phyloP scores from a whole-genome alignment of 2,888 invertebrate genomes.

The Brenthis hecate region DNA sequence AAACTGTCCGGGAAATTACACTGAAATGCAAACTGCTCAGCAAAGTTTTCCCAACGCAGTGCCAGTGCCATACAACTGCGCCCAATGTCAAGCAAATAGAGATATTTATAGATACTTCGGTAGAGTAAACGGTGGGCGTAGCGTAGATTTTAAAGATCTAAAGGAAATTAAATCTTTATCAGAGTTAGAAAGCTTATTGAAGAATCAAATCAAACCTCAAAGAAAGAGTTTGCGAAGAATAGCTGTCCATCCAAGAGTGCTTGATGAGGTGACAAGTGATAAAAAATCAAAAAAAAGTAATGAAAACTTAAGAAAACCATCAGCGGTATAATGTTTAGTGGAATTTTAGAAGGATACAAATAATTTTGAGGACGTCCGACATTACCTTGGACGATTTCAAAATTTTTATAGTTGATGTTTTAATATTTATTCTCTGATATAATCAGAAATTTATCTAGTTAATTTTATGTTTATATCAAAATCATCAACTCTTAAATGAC shows the following conservation, averaged over 20 bases:
- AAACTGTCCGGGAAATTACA: slow-evolving; percentile 82
- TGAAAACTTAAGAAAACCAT: slow-evolving; percentile 28
- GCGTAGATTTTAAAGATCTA: slow-evolving; percentile 61
- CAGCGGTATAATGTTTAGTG: slow-evolving; percentile 18
- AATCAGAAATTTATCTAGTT: slow-evolving; percentile 16
- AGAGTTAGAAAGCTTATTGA: slow-evolving; percentile 69
- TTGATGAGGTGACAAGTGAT: slow-evolving; percentile 52
- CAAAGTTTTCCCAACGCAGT: slow-evolving; percentile 84
- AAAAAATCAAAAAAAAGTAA: slow-evolving; percentile 44
- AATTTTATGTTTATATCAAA: slow-evolving; percentile 1
- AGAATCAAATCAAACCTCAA: slow-evolving; percentile 66
- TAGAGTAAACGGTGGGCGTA: slow-evolving; percentile 66
- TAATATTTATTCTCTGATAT: slow-evolving; percentile 49
- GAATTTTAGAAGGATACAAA: slow-evolving; percentile 26
- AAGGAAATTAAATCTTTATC: slow-evolving; percentile 66
- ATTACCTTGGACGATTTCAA: slow-evolving; percentile 76
- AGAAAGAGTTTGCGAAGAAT: slow-evolving; percentile 62
- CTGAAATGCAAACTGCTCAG: slow-evolving; percentile 73
- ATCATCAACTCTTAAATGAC: slow-evolving; percentile 18
- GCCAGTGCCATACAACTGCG: slow-evolving; percentile 84
- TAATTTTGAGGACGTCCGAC: slow-evolving; percentile 77
- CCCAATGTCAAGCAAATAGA: slow-evolving; percentile 76
- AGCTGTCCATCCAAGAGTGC: slow-evolving; percentile 60
- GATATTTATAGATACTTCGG: slow-evolving; percentile 63
- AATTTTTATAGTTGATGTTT: slow-evolving; percentile 56